Base-by-base conservation (phyloP, 2,888 invertebrate genomes). In the Lasioglossum vierecki region DNA sequence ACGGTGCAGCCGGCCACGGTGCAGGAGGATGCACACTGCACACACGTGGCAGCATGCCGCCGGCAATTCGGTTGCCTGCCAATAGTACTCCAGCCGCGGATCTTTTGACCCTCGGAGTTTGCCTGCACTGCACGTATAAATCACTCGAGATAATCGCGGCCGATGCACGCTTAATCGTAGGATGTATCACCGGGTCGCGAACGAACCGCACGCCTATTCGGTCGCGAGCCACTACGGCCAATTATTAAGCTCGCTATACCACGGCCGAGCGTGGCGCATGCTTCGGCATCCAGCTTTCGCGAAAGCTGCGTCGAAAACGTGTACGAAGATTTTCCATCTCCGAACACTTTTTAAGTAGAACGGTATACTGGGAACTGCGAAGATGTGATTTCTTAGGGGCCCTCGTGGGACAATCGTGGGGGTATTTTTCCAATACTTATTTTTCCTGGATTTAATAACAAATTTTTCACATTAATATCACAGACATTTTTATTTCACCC, bases 151-250 rank as follows among this genome's bases (percentile, higher is more conserved):
- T 93, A 93, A 93, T 93, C 92, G 90, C 85, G 89, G 86, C 86
- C 91, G 92, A 93, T 91, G 91, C 88, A 84, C 91, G 92, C 88
- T 93, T 93, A 93, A 93, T 93, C 93, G 90, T 91, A 84, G 85
- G 89, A 91, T 87, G 90, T 88, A 92, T 92, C 91, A 85, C 72
- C 88, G 87, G 68, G 77, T 80, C 85, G 63, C 63, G 63, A 63
- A 63, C 63, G 63, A 63, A 63, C 63, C 30, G 77, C 63, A 30
- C 63, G 63, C 63, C 63, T 63, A 63, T 63, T 35, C 68, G 68
- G 68, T 53, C 63, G 39, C 41, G 41, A 26, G 63, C 63, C 53
- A n/a, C 53, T 9, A n/a, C 53, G 53, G 53, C 53, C 53, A 53
- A 53, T 53, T 53, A 53, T 53, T 53, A 53, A n/a, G 53, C 53